Evolutionary conservation across 2,113 vertebrate genomes (phyloP).

Genomic region (Equus przewalskii): DNA sequence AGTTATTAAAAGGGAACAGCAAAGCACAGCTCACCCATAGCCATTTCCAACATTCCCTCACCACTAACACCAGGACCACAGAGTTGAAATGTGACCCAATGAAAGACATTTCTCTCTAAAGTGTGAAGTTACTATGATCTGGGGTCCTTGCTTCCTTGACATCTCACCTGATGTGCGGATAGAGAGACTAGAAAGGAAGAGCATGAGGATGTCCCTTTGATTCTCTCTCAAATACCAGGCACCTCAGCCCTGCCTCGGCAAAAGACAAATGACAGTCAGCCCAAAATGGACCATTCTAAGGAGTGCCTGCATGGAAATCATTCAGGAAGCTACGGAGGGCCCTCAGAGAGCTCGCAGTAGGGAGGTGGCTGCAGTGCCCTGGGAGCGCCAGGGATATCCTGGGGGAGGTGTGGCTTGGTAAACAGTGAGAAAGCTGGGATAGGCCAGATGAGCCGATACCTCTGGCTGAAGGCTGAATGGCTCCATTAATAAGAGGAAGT

Average conservation of each 20-base stretch:
- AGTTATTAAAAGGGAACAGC: not conserved
- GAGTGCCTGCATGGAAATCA: not conserved
- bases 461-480: not conserved
- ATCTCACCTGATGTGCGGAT: not conserved
- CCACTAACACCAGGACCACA: not conserved
- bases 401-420: not conserved
- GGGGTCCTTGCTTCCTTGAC: not conserved
- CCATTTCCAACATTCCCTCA: not conserved
- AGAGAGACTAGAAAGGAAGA: not conserved
- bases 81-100: not conserved
- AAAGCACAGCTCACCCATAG: not conserved
- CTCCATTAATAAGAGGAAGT: constrained; percentile 17
- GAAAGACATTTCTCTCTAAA: not conserved
- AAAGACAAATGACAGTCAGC: not conserved
- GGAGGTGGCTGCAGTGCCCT: not conserved
- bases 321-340: not conserved
- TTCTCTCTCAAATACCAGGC: not conserved
- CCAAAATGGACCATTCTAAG: not conserved
- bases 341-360: not conserved
- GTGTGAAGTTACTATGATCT: not conserved
- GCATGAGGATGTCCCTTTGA: not conserved
- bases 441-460: not conserved
- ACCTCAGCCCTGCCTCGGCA: not conserved
- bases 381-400: not conserved
- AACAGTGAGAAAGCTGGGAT: not conserved